A percentile compares a stretch with the other conserved stretches of the same genome.
phyloP scores from a whole-genome alignment of 2,113 vertebrate species.

The Nestor notabilis region DNA sequence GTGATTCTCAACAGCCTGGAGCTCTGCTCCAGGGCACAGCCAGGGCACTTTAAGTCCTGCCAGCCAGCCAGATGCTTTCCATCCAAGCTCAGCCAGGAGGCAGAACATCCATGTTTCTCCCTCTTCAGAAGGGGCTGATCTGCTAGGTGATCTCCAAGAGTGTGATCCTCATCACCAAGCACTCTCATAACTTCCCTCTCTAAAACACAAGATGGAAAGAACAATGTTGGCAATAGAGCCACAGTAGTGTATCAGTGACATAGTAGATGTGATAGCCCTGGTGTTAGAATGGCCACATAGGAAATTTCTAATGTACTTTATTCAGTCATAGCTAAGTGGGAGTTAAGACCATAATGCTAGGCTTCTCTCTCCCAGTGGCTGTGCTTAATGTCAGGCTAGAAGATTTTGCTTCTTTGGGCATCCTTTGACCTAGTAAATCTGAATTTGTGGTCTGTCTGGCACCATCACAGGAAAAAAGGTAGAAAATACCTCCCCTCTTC shows the following conservation, averaged over 20 bases:
- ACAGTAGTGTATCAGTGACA: not conserved
- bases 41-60: not conserved
- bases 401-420: not conserved
- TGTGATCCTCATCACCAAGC: not conserved
- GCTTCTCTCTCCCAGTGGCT: not conserved
- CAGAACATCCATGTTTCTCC: not conserved
- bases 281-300: not conserved
- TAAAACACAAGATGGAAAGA: not conserved
- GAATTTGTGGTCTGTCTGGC: not conserved
- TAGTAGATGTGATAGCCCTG: not conserved
- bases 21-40: not conserved
- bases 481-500: fast-evolving
- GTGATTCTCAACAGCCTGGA: not conserved
- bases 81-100: not conserved
- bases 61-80: not conserved
- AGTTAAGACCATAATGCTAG: not conserved
- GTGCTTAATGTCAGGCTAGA: not conserved
- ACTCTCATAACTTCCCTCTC: not conserved
- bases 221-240: not conserved
- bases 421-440: not conserved
- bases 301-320: not conserved
- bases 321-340: not conserved
- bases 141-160: not conserved
- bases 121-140: not conserved
- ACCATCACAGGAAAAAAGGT: not conserved